phyloP scores from a whole-genome alignment of 2,888 invertebrate genomes.

The Agriotes lineatus region DNA sequence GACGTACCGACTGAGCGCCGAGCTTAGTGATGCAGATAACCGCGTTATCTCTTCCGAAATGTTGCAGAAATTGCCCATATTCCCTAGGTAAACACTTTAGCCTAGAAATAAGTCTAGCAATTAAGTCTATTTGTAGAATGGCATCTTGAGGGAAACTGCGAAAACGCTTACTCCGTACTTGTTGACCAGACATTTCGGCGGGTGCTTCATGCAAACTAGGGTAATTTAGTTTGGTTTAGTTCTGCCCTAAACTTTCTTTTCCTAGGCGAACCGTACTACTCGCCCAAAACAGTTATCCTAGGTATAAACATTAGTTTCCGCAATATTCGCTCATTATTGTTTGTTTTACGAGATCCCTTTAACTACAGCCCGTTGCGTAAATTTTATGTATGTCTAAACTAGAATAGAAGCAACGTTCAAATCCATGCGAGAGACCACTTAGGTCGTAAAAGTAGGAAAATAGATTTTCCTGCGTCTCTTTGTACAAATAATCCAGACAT shows the following conservation, averaged over 20 bases:
- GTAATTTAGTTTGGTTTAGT: constrained; percentile 19
- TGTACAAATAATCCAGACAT: too few relatives aligned
- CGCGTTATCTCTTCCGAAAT: constrained; percentile 21
- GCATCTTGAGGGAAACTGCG: background rate
- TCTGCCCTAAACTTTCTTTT: constrained; percentile 10
- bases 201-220: constrained; percentile 16
- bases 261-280: background rate
- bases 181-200: constrained; percentile 14
- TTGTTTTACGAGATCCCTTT: too few relatives aligned
- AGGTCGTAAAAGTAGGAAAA: too few relatives aligned
- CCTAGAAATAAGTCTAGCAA: constrained; percentile 16
- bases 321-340: background rate
- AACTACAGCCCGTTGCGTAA: too few relatives aligned
- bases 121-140: constrained; percentile 6
- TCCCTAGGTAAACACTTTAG: constrained; percentile 21
- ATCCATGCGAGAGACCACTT: too few relatives aligned
- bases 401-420: too few relatives aligned
- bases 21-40: constrained; percentile 25
- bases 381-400: too few relatives aligned
- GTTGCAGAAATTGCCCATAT: constrained; percentile 25
- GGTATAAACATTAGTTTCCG: constrained; percentile 7
- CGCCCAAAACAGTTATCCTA: background rate
- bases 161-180: constrained; percentile 1
- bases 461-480: too few relatives aligned
- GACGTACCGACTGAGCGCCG: constrained; percentile 17